These are phyloP conservation scores for Habropoda laboriosa DNA, from an alignment of 1,140 invertebrate genomes.

Conservation along the genomic window DNA sequence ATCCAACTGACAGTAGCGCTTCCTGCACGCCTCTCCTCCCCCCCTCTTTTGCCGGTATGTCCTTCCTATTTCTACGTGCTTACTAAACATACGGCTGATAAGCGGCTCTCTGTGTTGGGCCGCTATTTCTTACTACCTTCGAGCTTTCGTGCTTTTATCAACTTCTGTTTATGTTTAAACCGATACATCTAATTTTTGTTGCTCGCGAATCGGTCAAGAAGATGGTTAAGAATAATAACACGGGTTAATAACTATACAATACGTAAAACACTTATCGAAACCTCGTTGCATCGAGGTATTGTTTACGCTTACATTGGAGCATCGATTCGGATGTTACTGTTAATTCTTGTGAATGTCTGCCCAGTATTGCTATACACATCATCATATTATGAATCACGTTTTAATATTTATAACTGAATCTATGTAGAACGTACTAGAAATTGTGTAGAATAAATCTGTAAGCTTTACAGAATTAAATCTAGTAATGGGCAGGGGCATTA, in stretches of 20 bases:
- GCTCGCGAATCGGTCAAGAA: not conserved
- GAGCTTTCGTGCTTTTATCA: slow-evolving; percentile 13
- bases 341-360: not conserved
- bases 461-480: not conserved
- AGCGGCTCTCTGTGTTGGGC: slow-evolving; percentile 22
- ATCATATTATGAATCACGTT: not conserved
- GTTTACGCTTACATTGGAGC: not conserved
- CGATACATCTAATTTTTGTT: not conserved
- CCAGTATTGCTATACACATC: not conserved
- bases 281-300: too few species aligned
- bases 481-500: not conserved
- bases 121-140: slow-evolving; percentile 30
- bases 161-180: slow-evolving; percentile 19
- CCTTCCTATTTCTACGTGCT: slow-evolving; percentile 58
- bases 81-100: slow-evolving; percentile 50
- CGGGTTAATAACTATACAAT: not conserved
- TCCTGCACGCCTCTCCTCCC: slow-evolving; percentile 77
- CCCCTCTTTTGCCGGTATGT: slow-evolving; percentile 56
- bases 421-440: not conserved
- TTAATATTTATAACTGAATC: slow-evolving; percentile 5
- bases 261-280: not conserved
- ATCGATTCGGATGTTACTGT: not conserved
- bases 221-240: not conserved
- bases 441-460: not conserved
- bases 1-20: slow-evolving; percentile 79